A percentile compares a stretch with the other conserved stretches of the same genome.
These are phyloP conservation scores for Panurus biarmicus DNA, from an alignment of 2,113 vertebrate species.

Conservation along the genomic window DNA sequence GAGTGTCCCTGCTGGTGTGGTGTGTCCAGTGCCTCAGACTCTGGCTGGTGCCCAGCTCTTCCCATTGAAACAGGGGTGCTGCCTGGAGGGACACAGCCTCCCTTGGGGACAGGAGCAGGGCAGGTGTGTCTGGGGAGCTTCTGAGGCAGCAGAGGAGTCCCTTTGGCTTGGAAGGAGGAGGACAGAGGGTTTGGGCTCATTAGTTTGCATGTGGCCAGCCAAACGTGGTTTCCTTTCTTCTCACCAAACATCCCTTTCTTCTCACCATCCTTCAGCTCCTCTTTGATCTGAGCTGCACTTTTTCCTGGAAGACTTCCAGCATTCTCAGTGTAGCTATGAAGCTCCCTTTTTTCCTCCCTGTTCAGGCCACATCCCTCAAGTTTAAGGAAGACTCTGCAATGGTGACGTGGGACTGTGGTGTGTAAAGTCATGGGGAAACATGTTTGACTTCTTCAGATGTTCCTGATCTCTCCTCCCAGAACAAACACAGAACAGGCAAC, in stretches of 20 bases:
- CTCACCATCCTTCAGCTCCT: background rate
- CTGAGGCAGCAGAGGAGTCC: background rate
- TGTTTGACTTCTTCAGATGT: background rate
- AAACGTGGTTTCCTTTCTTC: background rate
- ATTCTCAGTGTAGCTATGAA: background rate
- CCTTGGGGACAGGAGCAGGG: accelerated
- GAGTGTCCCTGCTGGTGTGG: background rate
- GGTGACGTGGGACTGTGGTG: background rate
- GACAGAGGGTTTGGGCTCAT: background rate
- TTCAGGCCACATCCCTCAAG: background rate
- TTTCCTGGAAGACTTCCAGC: slow-evolving; percentile 17
- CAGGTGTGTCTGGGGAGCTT: background rate
- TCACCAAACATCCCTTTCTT: slow-evolving; percentile 3
- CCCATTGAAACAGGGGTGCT: background rate
- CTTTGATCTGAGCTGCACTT: slow-evolving; percentile 28
- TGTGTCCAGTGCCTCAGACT: background rate
- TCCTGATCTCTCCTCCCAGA: background rate
- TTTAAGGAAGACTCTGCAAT: background rate
- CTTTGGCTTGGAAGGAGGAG: background rate
- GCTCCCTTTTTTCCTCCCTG: background rate
- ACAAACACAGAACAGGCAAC: background rate
- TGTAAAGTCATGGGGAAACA: background rate
- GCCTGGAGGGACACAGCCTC: background rate
- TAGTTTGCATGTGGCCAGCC: background rate
- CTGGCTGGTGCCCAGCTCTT: background rate